Evolutionary conservation across 2,888 invertebrate species (phyloP), one percentile per base, ranked within the genome.

Genomic region (Myopa tessellatipennis): DNA sequence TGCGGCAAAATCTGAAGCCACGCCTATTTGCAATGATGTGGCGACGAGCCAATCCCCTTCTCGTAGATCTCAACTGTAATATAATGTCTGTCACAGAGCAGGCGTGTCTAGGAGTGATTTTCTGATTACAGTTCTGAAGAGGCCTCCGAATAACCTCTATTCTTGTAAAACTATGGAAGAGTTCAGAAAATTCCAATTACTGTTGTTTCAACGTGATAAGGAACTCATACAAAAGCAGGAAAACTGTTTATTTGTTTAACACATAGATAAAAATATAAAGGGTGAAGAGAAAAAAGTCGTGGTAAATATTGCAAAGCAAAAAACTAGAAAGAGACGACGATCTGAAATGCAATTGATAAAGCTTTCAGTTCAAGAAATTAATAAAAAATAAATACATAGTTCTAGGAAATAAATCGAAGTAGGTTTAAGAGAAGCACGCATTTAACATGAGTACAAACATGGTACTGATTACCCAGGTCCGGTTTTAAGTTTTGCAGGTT

Each of bases 271-370:
- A 45, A 63, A 40, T 50, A 63, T 16, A 63, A 65, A 65, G 45
- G 18, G 26, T 40, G 26, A 55, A 26, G 45, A 55, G 26, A 26
- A 26, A 26, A 26, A 26, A 26, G 26, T 26, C 26, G 38, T 69
- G 60, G 61, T 58, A 58, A 75, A 71, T 52, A 76, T 63, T 63
- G 65, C 55, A 52, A 5, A 18, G 63, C 60, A 75, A 75, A 69
- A 68, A 67, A 38, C 16, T 26, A 40, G 52, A 50, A 50, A 50
- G 36, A 50, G 18, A 52, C 61, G 76, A 71, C 70, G 71, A 76
- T 52, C 76, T 76, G 63, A 69, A 76, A 76, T 76, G 34, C 70
- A 70, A 60, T 50, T 26, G 70, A 76, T 76, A 75, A 75, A 75
- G 50, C 26, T 26, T 26, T 26, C 26, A 26, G 26, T 26, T 26